These are phyloP conservation scores for Oryzias woworae DNA, from an alignment of 2,113 vertebrate species.

Conservation along the genomic window DNA sequence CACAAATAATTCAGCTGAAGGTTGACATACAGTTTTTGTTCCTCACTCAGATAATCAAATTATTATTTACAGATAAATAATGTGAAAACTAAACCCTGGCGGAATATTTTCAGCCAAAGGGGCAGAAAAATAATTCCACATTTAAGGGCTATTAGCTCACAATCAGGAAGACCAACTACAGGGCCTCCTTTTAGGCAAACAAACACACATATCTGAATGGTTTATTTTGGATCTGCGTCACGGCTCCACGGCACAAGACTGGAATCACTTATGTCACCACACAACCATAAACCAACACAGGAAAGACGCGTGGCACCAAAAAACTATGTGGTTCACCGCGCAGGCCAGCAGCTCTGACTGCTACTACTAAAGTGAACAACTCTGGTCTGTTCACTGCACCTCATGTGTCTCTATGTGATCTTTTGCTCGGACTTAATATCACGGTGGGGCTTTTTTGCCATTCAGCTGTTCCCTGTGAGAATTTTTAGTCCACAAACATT, in stretches of 20 bases:
- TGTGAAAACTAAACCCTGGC: neutral
- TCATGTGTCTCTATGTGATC: neutral
- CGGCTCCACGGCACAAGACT: slow-evolving; percentile 49
- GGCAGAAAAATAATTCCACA: neutral
- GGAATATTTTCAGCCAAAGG: neutral
- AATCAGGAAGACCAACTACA: slow-evolving; percentile 1
- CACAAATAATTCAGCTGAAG: slow-evolving; percentile 11
- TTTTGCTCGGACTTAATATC: neutral
- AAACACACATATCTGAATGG: slow-evolving; percentile 23
- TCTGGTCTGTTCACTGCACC: neutral
- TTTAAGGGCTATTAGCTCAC: neutral
- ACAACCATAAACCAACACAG: slow-evolving; percentile 62
- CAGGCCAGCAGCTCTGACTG: slow-evolving; percentile 41
- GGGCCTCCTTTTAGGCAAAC: neutral
- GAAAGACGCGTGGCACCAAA: slow-evolving; percentile 62
- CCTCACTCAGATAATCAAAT: neutral
- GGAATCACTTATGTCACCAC: slow-evolving; percentile 71
- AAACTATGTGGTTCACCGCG: slow-evolving; percentile 52
- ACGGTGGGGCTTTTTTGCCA: neutral
- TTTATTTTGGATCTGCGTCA: slow-evolving; percentile 61
- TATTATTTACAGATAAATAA: neutral
- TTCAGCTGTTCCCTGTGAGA: too few relatives aligned
- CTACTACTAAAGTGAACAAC: slow-evolving; percentile 20
- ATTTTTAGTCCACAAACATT: too few relatives aligned
- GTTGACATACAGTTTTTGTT: neutral